Conservation (phyloP, 2,113 vertebrate genomes). For the Pachycephala philippinensis region DNA sequence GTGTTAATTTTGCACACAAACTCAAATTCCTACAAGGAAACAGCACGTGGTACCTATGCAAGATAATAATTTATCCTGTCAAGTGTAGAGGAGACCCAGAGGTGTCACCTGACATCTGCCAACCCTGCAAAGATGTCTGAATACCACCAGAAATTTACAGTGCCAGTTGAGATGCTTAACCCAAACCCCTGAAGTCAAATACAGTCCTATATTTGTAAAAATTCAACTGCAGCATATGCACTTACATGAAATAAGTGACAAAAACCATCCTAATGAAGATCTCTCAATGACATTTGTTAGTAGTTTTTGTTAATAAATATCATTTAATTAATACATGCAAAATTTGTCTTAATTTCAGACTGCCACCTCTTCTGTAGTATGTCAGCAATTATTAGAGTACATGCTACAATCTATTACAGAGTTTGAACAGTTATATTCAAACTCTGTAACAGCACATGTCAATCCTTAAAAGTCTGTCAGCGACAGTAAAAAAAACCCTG, state of each 20-base stretch:
- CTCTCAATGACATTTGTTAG: neutral
- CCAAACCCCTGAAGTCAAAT: neutral
- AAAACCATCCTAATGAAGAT: neutral
- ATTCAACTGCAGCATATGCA: neutral
- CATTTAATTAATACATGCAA: neutral
- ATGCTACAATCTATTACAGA: neutral
- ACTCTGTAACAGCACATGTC: neutral
- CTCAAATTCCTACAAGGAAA: neutral
- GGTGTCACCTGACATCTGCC: neutral
- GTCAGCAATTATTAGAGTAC: neutral
- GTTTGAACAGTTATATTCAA: neutral
- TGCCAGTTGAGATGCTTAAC: neutral
- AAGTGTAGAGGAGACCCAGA: neutral
- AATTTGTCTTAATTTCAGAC: neutral
- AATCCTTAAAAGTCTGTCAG: neutral
- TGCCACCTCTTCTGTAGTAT: neutral
- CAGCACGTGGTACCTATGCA: accelerated
- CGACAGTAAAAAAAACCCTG: neutral
- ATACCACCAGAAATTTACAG: neutral
- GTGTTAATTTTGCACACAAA: neutral
- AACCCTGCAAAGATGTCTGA: neutral
- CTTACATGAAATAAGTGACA: neutral
- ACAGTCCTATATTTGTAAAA: neutral
- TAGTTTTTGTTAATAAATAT: neutral
- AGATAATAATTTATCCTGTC: neutral